phyloP scores from a whole-genome alignment of 2,113 vertebrate genomes.

The Cisticola juncidis region DNA sequence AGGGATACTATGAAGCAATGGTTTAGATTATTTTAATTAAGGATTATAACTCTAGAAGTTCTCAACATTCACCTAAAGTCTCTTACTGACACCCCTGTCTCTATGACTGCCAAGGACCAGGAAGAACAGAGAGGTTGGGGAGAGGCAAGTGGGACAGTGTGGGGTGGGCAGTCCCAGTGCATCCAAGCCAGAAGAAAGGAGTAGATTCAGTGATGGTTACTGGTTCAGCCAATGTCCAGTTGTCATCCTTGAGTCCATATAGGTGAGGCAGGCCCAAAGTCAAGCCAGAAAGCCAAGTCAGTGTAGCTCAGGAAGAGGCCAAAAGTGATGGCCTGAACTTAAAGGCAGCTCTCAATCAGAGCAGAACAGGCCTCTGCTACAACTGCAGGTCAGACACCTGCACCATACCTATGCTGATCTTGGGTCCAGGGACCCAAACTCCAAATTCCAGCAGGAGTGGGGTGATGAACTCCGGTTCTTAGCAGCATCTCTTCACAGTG shows the following conservation, averaged over 20 bases:
- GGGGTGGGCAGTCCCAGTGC: accelerated
- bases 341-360: neutral
- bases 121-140: neutral
- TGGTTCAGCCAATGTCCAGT: neutral
- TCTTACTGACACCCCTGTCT: neutral
- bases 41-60: neutral
- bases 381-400: neutral
- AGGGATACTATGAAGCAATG: neutral
- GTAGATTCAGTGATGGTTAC: neutral
- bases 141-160: neutral
- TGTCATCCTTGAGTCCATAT: neutral
- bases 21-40: neutral
- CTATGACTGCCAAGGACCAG: neutral
- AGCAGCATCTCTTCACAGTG: accelerated
- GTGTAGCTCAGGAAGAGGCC: neutral
- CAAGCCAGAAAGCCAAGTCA: neutral
- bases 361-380: neutral
- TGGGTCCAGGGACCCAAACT: neutral
- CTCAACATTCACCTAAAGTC: neutral
- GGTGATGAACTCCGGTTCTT: neutral
- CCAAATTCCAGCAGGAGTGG: neutral
- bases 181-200: neutral
- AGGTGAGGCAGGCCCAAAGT: neutral
- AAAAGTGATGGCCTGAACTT: neutral
- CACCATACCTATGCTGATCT: neutral